Base-by-base conservation (phyloP, 1,140 invertebrate genomes). In the Cephus cinctus region DNA sequence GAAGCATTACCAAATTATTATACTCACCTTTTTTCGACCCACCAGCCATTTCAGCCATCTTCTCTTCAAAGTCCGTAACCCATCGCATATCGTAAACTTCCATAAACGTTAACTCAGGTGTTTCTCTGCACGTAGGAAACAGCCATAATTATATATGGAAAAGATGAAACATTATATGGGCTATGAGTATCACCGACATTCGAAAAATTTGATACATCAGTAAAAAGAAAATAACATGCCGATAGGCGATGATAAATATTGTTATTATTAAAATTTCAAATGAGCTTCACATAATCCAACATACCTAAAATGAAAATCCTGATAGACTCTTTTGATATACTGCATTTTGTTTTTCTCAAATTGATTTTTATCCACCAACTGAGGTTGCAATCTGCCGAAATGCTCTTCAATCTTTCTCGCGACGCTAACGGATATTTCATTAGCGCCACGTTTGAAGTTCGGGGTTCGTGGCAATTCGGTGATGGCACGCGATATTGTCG, bases 391-490 rank as follows among this genome's bases (percentile, higher is more conserved):
- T 56, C 82, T 75, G n/a, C 83, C 82, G 57, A 78, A 83, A 49
- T 77, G 76, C 53, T 80, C 73, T 67, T 85, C 82, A 43, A 84
- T 83, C 51, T 78, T 80, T 59, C 80, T 80, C 11, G 79, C 79
- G 47, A 83, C 78, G 63, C 81, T 77, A 52, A 69, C 78, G 56
- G 62, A 78, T 56, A 69, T 74, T 65, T 73, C 79, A 64, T 78
- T 80, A 59, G 68, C 78, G 59, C 67, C 78, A 50, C 69, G 78
- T 70, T 70, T 80, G 73, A 69, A 80, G 71, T 77, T 74, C 14
- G 67, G 49, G 8, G 71, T 75, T 49, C 73, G 71, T 54, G 75
- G 75, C 56, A 77, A 56, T 41, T 77, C 71, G 20, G 62, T 64
- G 42, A 77, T 77, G 3, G 75, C 75, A 34, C 75, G 65, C 52